phyloP scores from a whole-genome alignment of 2,113 vertebrate genomes.

The Alligator sinensis region DNA sequence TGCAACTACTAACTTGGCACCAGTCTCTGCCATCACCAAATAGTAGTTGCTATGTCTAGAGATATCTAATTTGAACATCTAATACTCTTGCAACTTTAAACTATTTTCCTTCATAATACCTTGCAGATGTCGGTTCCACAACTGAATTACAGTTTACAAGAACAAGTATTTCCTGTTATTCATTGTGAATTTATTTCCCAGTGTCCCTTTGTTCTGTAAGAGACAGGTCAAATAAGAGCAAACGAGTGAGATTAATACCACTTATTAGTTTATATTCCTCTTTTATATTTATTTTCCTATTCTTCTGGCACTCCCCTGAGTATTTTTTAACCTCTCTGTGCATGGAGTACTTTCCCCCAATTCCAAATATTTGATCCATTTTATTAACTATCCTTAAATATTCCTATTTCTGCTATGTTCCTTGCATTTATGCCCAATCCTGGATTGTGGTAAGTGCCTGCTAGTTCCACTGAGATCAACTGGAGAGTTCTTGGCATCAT shows the following conservation, averaged over 20 bases:
- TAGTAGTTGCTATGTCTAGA: neutral
- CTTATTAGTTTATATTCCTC: conserved; percentile 24
- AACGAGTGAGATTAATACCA: neutral
- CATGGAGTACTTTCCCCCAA: neutral
- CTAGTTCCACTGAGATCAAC: neutral
- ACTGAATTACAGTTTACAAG: neutral
- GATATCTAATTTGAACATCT: neutral
- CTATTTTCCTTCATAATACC: neutral
- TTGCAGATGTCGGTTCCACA: neutral
- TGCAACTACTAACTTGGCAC: neutral
- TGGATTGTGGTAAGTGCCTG: neutral
- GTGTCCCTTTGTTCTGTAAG: neutral
- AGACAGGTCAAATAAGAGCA: neutral
- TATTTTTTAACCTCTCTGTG: conserved; percentile 32
- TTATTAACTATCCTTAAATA: conserved; percentile 33
- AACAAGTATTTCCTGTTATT: neutral
- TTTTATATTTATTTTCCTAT: conserved; percentile 24
- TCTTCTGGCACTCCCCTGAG: conserved; percentile 40
- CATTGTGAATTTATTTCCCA: neutral
- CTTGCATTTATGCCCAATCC: neutral
- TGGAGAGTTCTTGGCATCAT: neutral
- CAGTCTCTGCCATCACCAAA: neutral
- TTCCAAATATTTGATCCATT: conserved; percentile 34
- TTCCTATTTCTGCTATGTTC: conserved; percentile 29
- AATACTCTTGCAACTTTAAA: neutral